Evolutionary conservation across 2,797 vertebrate species (phyloP), one percentile per base, ranked within the genome.

Genomic region (Hybognathus amarus): DNA sequence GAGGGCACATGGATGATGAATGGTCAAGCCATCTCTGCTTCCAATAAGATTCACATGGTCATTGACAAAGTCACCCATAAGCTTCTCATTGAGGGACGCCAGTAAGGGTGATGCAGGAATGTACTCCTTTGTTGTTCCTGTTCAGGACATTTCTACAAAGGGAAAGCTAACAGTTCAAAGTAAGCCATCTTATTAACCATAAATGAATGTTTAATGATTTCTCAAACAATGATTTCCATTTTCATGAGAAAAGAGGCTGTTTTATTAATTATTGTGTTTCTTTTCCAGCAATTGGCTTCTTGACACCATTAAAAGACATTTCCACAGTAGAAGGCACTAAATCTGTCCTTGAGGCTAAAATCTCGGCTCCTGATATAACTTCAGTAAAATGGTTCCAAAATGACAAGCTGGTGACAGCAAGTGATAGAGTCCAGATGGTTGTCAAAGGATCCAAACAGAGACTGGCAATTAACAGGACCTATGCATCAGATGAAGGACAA

Each of bases 1-100:
- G 97, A 99, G 85, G 98, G 97, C 20, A 91, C 96, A 83, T 99
- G 98, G 98, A 95, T 97, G 96, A 99, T 97, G 92, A 96, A 94
- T 38, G 95, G 96, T 52, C 92, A 95, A 71, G 94, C 96, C 90
- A 92, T 99, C 78, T 92, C 96, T 0, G 94, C 96, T 54, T 96
- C 96, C 0, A 97, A 98, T 85, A 95, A 97, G 3, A 90, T 99
- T 89, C 97, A 99, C 88, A 95, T 99, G 3, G 96, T 99, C 5
- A 94, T 98, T 56, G 98, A 99, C 94, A 99, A 98, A 83, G 95
- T 94, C 40, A 95, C 96, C 38, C 97, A 99, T 85, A 98, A 99
- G 94, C 93, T 99, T 73, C 95, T 99, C 74, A 88, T 99, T 90
- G 98, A 99, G 93, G 93, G 97, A 99, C 54, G 94, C 96, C 83